Base-by-base conservation (phyloP, 2,797 vertebrate genomes). In the Poecilia gillii region DNA sequence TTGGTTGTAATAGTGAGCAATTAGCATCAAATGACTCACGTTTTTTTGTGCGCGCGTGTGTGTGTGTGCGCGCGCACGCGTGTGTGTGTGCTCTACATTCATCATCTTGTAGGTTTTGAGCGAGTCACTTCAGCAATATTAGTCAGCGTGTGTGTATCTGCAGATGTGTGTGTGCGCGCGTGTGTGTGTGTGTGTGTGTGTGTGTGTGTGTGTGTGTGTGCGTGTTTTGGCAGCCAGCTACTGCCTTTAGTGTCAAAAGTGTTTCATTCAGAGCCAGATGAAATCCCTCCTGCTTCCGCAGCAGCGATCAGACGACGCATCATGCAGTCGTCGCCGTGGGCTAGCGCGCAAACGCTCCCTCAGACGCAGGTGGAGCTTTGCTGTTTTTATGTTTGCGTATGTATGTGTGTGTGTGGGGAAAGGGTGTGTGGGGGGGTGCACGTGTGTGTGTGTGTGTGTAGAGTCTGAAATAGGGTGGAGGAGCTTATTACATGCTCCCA, bases 301-400 rank as follows among this genome's bases (percentile, higher is more conserved):
- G 85, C 78, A 68, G 86, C 92, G 85, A 88, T 94, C 87, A 91
- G 84, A 90, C 85, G 85, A 64, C 93, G 92, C 94, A 96, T 94
- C 95, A 94, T 94, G 96, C 83, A 90, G 93, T 88, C 77, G 45
- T 88, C 39, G 84, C 92, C 77, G 80, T 84, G 43, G 92, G 92
- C 95, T 77, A 86, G 72, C 68, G 33, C 81, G 57, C 84, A 79
- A 78, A 45, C 45, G 59, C 79, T 57, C 47, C 73, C 73, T 77
- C 77, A 75, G 16, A 82, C 76, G 64, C 87, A 88, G 87, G 88
- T 91, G 85, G 87, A 71, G 88, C 89, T 82, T 43, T 45, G 23
- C 76, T 43, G 47, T 59, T 47, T 39, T 23, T 31, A 3, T 71
- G 73, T 28, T 7, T 76, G 31, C 39, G 62, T 80, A 55, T 72